phyloP scores from a whole-genome alignment of 2,888 invertebrate genomes.

The Cinara cedri region DNA sequence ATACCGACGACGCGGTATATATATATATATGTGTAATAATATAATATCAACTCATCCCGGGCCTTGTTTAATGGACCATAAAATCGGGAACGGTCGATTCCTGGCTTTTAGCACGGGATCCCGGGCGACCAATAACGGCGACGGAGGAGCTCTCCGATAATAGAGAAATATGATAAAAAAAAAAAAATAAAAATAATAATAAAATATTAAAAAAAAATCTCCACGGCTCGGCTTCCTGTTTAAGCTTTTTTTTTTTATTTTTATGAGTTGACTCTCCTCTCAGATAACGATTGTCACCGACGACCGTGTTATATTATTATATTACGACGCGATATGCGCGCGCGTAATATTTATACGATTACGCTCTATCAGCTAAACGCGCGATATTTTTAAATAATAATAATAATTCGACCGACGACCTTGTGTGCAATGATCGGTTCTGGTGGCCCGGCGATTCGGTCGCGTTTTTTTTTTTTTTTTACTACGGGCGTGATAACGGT shows the following conservation, averaged over 20 bases:
- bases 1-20: slow-evolving; percentile 17
- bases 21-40: slow-evolving; percentile 4
- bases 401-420: too few relatives aligned
- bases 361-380: too few relatives aligned
- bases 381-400: too few relatives aligned
- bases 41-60: slow-evolving; percentile 19
- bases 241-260: slow-evolving; percentile 24
- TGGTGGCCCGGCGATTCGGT: too few relatives aligned
- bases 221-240: slow-evolving; percentile 7
- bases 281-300: slow-evolving; percentile 44
- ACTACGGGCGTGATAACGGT: too few relatives aligned
- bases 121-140: slow-evolving; percentile 54
- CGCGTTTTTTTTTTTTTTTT: too few relatives aligned
- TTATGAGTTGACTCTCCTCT: not conserved
- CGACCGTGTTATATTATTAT: slow-evolving; percentile 1
- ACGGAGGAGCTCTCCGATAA: slow-evolving; percentile 38
- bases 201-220: not conserved
- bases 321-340: not conserved
- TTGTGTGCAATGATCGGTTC: too few relatives aligned
- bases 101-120: slow-evolving; percentile 51
- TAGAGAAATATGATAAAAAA: slow-evolving; percentile 52
- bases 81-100: slow-evolving; percentile 54
- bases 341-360: too few relatives aligned
- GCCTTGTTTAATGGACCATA: slow-evolving; percentile 56
- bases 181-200: not conserved